Percentiles rank a stretch among this genome's conserved stretches.
phyloP scores from a whole-genome alignment of 2,888 invertebrate genomes.

The Pandemis corylana region DNA sequence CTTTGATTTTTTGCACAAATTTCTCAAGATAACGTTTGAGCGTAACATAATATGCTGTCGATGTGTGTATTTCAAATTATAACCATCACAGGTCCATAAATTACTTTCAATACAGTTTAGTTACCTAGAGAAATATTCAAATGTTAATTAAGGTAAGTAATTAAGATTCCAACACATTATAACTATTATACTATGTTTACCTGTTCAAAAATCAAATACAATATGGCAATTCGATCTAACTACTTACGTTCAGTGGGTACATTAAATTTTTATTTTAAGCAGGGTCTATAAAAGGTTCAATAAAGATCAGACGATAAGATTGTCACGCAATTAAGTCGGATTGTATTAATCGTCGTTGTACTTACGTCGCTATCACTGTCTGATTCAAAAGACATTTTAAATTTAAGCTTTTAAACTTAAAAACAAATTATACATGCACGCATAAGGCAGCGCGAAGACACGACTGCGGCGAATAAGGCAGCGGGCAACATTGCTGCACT shows the following conservation, averaged over 20 bases:
- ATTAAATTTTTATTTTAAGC: constrained; percentile 1
- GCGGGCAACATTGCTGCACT: constrained; percentile 29
- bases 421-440: neutral
- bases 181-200: too few species aligned
- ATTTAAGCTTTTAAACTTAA: neutral
- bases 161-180: too few species aligned
- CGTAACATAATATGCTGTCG: too few species aligned
- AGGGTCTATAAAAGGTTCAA: neutral
- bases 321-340: constrained; percentile 26
- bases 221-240: too few species aligned
- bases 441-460: constrained; percentile 12
- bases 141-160: too few species aligned
- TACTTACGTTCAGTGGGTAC: neutral
- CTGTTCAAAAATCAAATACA: too few species aligned
- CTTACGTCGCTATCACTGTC: constrained; percentile 39
- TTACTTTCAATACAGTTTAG: too few species aligned
- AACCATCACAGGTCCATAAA: neutral
- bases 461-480: constrained; percentile 26
- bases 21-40: too few species aligned
- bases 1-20: neutral
- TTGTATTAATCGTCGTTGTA: constrained; percentile 6
- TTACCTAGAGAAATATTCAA: too few species aligned
- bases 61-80: too few species aligned
- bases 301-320: constrained; percentile 24
- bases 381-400: constrained; percentile 24